These are phyloP conservation scores for Pogona vitticeps DNA, from an alignment of 2,113 vertebrate genomes.

Conservation along the genomic window DNA sequence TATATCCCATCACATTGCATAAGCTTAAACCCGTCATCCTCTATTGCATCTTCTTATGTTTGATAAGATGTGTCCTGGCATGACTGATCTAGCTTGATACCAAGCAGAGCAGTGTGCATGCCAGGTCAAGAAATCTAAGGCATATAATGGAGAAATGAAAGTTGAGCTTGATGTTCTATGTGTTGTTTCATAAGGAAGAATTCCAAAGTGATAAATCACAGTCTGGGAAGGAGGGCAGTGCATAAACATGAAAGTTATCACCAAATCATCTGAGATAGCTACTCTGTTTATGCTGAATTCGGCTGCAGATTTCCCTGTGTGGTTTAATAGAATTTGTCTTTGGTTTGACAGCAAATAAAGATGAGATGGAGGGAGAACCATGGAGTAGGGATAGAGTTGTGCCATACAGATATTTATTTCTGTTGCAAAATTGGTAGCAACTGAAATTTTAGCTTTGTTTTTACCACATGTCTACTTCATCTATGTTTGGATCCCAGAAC, in stretches of 20 bases:
- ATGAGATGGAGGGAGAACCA: background rate
- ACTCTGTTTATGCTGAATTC: background rate
- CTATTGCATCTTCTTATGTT: background rate
- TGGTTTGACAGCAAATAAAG: background rate
- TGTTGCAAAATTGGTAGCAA: background rate
- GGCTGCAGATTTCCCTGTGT: background rate
- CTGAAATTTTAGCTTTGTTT: background rate
- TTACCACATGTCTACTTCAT: background rate
- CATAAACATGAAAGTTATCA: background rate
- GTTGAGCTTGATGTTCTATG: background rate
- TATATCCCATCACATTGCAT: background rate
- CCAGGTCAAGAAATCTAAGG: background rate
- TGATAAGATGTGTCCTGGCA: constrained; percentile 12
- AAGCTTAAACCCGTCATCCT: background rate
- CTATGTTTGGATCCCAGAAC: background rate
- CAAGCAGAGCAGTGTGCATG: background rate
- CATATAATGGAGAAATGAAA: background rate
- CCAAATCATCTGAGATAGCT: background rate
- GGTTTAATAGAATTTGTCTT: constrained; percentile 2
- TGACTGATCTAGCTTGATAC: constrained; percentile 14
- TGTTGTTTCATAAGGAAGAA: background rate
- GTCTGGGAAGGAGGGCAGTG: background rate
- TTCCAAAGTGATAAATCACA: background rate
- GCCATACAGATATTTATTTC: background rate
- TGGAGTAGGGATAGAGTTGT: background rate